These are phyloP conservation scores for Epistrophella euchroma DNA, from an alignment of 2,888 invertebrate genomes.

Conservation along the genomic window DNA sequence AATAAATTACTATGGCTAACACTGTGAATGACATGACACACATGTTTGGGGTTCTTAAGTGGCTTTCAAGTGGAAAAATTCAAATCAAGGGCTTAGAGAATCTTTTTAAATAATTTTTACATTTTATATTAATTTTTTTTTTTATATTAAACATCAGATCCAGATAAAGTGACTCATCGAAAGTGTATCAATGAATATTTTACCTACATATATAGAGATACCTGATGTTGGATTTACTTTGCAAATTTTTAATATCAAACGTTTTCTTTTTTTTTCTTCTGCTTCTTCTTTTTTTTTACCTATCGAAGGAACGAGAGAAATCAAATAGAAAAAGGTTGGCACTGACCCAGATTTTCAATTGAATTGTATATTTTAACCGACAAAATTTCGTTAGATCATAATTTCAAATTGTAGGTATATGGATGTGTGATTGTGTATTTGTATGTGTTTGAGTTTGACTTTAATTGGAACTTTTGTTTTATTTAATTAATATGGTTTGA, in stretches of 20 bases:
- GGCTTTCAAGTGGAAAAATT: constrained; percentile 53
- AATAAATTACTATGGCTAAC: constrained; percentile 29
- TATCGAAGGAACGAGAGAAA: constrained; percentile 63
- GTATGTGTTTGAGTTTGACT: constrained; percentile 16
- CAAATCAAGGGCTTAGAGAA: constrained; percentile 29
- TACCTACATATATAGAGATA: neutral
- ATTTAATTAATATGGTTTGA: neutral
- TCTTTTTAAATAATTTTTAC: constrained; percentile 2
- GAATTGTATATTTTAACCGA: constrained; percentile 36
- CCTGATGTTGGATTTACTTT: constrained; percentile 4
- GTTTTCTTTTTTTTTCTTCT: constrained; percentile 40
- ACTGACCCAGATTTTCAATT: constrained; percentile 71
- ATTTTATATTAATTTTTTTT: neutral
- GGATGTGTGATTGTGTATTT: neutral
- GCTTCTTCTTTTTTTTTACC: constrained; percentile 21
- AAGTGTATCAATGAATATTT: neutral
- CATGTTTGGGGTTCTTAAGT: constrained; percentile 56
- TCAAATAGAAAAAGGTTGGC: constrained; percentile 69
- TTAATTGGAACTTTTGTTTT: constrained; percentile 6
- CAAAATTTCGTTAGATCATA: constrained; percentile 35
- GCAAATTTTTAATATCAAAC: constrained; percentile 58
- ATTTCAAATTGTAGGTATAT: constrained; percentile 4
- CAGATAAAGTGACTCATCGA: constrained; percentile 11
- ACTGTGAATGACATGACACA: constrained; percentile 29
- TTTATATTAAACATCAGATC: neutral